Evolutionary conservation across 92 coral and sea anemone genomes (phyloP).

Genomic region (Siderastrea radians): DNA sequence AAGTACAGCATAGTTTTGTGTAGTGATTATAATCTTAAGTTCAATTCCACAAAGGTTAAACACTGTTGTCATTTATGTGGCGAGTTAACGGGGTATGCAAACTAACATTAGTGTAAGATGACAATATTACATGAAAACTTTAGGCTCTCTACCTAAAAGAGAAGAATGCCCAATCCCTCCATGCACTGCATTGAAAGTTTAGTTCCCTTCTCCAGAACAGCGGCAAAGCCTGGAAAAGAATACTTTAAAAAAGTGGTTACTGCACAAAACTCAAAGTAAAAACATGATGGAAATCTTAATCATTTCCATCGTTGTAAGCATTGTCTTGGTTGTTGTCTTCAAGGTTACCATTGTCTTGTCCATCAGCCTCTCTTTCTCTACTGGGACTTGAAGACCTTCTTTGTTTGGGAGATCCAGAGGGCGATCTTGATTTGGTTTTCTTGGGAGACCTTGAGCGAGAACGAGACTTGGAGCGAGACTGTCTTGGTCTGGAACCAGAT

Average conservation of each 20-base stretch:
- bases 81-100: background rate
- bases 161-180: constrained; percentile 47
- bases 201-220: constrained; percentile 44
- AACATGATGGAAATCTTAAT: constrained; percentile 33
- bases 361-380: constrained; percentile 26
- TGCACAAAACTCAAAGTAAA: constrained; percentile 41
- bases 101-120: background rate
- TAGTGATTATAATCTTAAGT: background rate
- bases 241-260: constrained; percentile 53
- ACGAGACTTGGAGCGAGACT: constrained; percentile 72
- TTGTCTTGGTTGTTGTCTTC: constrained; percentile 2
- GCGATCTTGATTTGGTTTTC: constrained; percentile 67
- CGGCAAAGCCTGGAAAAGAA: constrained; percentile 63
- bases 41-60: background rate
- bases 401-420: constrained; percentile 80
- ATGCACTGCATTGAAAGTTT: constrained; percentile 34
- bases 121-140: constrained; percentile 3
- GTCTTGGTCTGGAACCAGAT: constrained; percentile 73
- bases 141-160: constrained; percentile 44
- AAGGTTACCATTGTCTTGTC: constrained; percentile 6
- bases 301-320: constrained; percentile 18
- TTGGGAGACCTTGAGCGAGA: constrained; percentile 75
- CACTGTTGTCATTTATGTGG: background rate
- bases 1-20: too few species aligned
- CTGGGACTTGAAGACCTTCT: constrained; percentile 50